Conservation (phyloP, 1,140 invertebrate genomes). For the Tetragnatha versicolor region DNA sequence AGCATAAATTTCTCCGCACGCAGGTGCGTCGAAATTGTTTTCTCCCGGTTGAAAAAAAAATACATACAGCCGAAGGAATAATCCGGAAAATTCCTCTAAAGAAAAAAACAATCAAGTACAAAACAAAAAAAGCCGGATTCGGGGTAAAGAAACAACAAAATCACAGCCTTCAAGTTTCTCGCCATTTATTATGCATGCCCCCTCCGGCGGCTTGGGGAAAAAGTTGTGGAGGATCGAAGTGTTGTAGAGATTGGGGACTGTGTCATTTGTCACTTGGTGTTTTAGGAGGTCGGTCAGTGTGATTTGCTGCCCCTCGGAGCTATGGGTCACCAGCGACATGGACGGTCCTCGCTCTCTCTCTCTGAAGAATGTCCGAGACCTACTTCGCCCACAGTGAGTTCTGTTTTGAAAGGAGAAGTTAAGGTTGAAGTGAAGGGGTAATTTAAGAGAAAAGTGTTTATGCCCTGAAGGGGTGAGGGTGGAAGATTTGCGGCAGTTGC, state of each 20-base stretch:
- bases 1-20: constrained; percentile 21
- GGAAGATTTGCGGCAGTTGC: too few species aligned
- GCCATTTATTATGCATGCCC: constrained; percentile 31
- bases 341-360: not conserved
- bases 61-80: constrained; percentile 19
- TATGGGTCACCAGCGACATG: not conserved
- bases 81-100: not conserved
- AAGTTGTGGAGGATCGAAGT: too few species aligned
- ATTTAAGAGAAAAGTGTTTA: too few species aligned
- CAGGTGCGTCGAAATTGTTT: constrained; percentile 25
- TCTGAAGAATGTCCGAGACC: too few species aligned
- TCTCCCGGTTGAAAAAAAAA: constrained; percentile 14
- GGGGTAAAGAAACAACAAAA: too few species aligned
- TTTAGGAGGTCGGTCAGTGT: constrained; percentile 3
- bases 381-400: too few species aligned
- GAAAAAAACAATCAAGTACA: not conserved
- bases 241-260: too few species aligned
- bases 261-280: constrained; percentile 16
- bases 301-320: constrained; percentile 1
- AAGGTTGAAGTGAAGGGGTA: too few species aligned
- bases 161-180: too few species aligned
- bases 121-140: too few species aligned
- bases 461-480: too few species aligned
- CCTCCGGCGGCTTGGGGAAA: constrained; percentile 1
- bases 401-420: too few species aligned